Evolutionary conservation across 2,888 invertebrate genomes (phyloP), one percentile per base, ranked within the genome.

Genomic region (Neoitamus cyanurus): DNA sequence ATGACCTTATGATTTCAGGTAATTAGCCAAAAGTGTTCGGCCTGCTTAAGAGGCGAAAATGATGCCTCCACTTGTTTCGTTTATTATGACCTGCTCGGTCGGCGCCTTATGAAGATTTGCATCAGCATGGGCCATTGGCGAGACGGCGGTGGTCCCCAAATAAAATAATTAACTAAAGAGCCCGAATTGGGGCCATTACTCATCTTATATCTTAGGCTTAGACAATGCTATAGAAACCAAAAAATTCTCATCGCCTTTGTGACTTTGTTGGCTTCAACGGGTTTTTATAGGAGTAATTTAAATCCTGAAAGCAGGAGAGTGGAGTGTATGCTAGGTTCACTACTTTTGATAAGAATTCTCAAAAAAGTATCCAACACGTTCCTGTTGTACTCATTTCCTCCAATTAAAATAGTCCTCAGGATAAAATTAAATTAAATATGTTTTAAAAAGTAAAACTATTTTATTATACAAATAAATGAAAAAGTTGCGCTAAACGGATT

Each of bases 21-120:
- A 83, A 83, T 83, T 83, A 83, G 83, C 73, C n/a, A 73, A 58
- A 48, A 48, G 73, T 46, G 48, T 83, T 83, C 48, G 30, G 48
- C 36, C 72, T 58, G 48, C 34, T 83, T 73, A 73, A 83, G 31
- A 58, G 72, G 73, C 72, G 72, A 73, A 73, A 15, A 83, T 36
- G 70, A 73, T 73, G 69, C 31, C 25, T 31, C 20, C 25, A 28
- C 11, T 36, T 36, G 7, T 36, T 80, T 25, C 58, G 25, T 58
- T 58, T 58, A 58, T 58, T 58, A 20, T 7, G 58, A 58, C 15
- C 58, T 20, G 15, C 20, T 58, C 25, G 58, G 58, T 58, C 58
- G 58, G 58, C 58, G 25, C 25, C 58, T 25, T 58, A 20, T 58
- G 58, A 58, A 58, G 58, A 20, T 25, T 58, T 58, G 15, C 58